Evolutionary conservation across 1,140 invertebrate genomes (phyloP).

Genomic region (Atta texana): DNA sequence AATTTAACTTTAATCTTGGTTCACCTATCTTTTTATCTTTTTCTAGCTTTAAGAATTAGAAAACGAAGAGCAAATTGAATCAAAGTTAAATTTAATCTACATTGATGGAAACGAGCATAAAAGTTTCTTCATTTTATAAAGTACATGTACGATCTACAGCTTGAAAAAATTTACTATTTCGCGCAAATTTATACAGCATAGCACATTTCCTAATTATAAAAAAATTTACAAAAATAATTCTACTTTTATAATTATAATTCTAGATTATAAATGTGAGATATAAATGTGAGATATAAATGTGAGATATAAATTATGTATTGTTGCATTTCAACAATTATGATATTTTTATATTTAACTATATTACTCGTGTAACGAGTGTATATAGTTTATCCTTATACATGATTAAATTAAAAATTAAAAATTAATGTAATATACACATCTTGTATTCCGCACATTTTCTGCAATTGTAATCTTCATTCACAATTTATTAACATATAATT

Average conservation of each 20-base stretch:
- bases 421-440: conserved; percentile 1
- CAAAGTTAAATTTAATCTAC: too few relatives aligned
- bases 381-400: conserved; percentile 22
- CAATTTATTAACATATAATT: conserved; percentile 53
- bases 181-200: not conserved
- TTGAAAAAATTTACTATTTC: not conserved
- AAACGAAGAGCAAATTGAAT: too few relatives aligned
- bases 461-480: conserved; percentile 46
- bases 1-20: too few relatives aligned
- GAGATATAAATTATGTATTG: conserved; percentile 27
- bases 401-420: not conserved
- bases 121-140: not conserved
- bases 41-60: too few relatives aligned
- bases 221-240: conserved; percentile 12
- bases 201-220: not conserved
- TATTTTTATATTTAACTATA: too few relatives aligned
- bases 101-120: not conserved
- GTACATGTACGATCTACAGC: not conserved
- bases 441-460: conserved; percentile 11
- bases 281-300: not conserved
- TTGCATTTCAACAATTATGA: conserved; percentile 37
- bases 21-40: too few relatives aligned
- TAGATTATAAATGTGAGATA: not conserved
- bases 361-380: not conserved
- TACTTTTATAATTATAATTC: conserved; percentile 28